Conservation (phyloP, 2,113 vertebrate genomes). For the Brachyistius frenatus region DNA sequence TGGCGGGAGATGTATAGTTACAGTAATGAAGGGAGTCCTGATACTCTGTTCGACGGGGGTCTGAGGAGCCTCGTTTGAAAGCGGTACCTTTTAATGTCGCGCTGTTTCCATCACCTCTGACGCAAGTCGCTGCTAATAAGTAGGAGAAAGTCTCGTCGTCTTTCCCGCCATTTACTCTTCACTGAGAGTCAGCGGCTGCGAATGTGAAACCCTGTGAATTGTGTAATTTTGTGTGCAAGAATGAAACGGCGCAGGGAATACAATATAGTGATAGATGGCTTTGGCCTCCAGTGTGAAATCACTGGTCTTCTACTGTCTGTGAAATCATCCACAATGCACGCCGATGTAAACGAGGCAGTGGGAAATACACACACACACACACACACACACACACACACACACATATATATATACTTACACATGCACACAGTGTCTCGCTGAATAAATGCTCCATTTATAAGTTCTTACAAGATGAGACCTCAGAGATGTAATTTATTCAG, state of each 20-base stretch:
- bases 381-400: slow-evolving; percentile 6
- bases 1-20: slow-evolving; percentile 50
- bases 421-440: slow-evolving; percentile 12
- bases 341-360: slow-evolving; percentile 24
- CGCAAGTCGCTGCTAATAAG: slow-evolving; percentile 42
- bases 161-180: slow-evolving; percentile 16
- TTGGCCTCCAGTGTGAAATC: slow-evolving; percentile 36
- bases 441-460: slow-evolving; percentile 39
- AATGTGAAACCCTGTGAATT: slow-evolving; percentile 21
- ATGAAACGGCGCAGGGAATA: neutral
- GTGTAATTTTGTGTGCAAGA: slow-evolving; percentile 2
- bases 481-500: slow-evolving; percentile 30
- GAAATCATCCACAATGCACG: slow-evolving; percentile 37
- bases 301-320: slow-evolving; percentile 29
- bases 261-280: slow-evolving; percentile 35
- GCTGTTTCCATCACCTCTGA: slow-evolving; percentile 30
- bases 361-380: slow-evolving; percentile 6
- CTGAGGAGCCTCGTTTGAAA: slow-evolving; percentile 47
- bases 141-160: slow-evolving; percentile 7
- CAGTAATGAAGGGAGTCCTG: slow-evolving; percentile 48
- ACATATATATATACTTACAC: neutral
- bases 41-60: slow-evolving; percentile 44
- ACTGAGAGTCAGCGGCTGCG: neutral
- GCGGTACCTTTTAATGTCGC: slow-evolving; percentile 33
- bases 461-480: slow-evolving; percentile 15